Evolutionary conservation across 92 coral and sea anemone genomes (phyloP), one percentile per base, ranked within the genome.

Genomic region (Epizoanthus ramosus): DNA sequence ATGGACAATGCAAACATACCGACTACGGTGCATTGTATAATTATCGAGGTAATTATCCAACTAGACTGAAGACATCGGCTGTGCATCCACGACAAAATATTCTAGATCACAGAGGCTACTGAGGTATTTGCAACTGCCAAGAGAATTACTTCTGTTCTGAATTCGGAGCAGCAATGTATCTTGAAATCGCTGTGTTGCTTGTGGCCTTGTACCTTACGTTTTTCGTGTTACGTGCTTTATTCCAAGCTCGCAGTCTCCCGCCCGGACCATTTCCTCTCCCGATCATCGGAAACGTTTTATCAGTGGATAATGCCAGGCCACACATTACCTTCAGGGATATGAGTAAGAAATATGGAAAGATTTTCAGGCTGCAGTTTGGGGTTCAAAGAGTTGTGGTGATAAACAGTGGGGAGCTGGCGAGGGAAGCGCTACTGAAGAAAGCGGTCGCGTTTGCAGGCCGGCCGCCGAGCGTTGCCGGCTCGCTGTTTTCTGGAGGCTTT

Each of bases 211-310:
- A 80, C 23, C 39, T 69, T 1, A 69, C 54, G 10, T 57, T 79
- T 47, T 85, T 86, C 24, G 50, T 86, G 37, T 67, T 75, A 14
- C 41, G 63, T 10, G 73, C 83, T 35, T 19, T 86, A 3, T 69
- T 84, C 41, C 57, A 73, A 37, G 37, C 71, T 67, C 88, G 87
- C 24, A 59, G 90, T 37, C 90, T 95, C 82, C 98, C 98, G 23
- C 95, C 97, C 1, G 98, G 98, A 17, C 98, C 98, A 31, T 80
- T 91, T 53, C 95, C 98, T 0, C 83, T 95, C 7, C 98, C 98
- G 1, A 54, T 90, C 10, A 77, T 95, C 28, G 98, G 98, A 10
- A 95, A 95, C 82, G 33, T 76, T 53, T 85, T 92, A 5, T 90
- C 91, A 45, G 76, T 91, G 59, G 76, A 92, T 14, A 83, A 90